Evolutionary conservation across 1,140 invertebrate genomes (phyloP).

Genomic region (Rhyzopertha dominica): DNA sequence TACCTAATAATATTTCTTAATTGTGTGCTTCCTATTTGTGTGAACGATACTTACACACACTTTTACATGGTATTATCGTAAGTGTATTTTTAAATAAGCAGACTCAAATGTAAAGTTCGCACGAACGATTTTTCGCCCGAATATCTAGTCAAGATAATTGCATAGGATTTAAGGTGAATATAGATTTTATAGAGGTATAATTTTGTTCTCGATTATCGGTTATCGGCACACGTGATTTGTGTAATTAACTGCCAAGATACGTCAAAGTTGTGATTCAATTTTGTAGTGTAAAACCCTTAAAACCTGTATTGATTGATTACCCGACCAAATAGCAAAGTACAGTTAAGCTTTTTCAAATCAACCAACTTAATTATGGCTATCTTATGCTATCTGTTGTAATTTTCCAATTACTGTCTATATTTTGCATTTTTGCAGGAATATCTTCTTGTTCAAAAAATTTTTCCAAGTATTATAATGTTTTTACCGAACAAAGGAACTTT

Average conservation of each 20-base stretch:
- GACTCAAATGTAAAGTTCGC: not conserved
- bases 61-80: slow-evolving; percentile 16
- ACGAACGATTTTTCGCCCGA: not conserved
- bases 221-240: slow-evolving; percentile 13
- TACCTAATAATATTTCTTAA: slow-evolving; percentile 23
- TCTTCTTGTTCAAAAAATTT: too few species aligned
- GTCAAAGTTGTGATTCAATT: slow-evolving; percentile 33
- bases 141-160: slow-evolving; percentile 1
- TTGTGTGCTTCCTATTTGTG: slow-evolving; percentile 28
- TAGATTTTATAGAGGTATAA: slow-evolving; percentile 19
- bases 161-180: slow-evolving; percentile 9
- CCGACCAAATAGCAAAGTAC: too few species aligned
- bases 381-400: slow-evolving; percentile 1
- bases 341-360: too few species aligned
- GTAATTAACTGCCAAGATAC: slow-evolving; percentile 21
- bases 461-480: too few species aligned
- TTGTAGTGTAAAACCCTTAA: slow-evolving; percentile 12
- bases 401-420: not conserved
- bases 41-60: slow-evolving; percentile 21
- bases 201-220: slow-evolving; percentile 17
- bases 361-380: not conserved
- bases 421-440: slow-evolving; percentile 1
- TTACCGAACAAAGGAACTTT: too few species aligned
- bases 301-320: slow-evolving; percentile 8
- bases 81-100: slow-evolving; percentile 14